Percentiles rank a stretch among this genome's conserved stretches.
Conservation (phyloP, 2,113 vertebrate genomes). For the Misgurnus mizolepis region DNA sequence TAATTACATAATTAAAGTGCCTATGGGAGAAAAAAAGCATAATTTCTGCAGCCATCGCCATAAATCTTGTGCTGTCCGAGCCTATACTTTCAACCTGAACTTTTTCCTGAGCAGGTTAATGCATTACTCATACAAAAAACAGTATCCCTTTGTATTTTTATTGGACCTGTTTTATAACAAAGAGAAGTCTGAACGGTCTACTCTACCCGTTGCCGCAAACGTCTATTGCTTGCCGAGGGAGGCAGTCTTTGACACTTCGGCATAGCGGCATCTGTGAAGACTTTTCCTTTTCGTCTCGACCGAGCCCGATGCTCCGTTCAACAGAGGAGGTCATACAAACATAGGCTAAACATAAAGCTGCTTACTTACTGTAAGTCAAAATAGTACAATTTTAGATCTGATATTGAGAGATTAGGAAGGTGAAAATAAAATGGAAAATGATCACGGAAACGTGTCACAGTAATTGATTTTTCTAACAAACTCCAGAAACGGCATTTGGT, state of each 20-base stretch:
- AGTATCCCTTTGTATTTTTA: conserved; percentile 90
- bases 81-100: conserved; percentile 82
- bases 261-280: conserved; percentile 65
- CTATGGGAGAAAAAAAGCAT: conserved; percentile 90
- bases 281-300: conserved; percentile 19
- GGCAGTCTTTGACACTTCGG: conserved; percentile 64
- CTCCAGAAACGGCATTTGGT: conserved; percentile 73
- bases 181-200: conserved; percentile 61
- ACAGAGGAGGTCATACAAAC: conserved; percentile 48
- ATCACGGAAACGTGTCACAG: not conserved
- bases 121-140: conserved; percentile 94
- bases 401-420: not conserved
- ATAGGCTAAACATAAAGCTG: conserved; percentile 36
- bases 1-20: conserved; percentile 99
- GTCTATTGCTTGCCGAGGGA: conserved; percentile 49
- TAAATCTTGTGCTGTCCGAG: conserved; percentile 98
- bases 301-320: conserved; percentile 35
- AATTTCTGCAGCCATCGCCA: conserved; percentile 93
- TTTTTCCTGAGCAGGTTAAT: conserved; percentile 81
- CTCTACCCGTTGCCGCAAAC: conserved; percentile 31
- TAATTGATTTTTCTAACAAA: conserved; percentile 49
- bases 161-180: conserved; percentile 93
- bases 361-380: conserved; percentile 40
- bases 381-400: not conserved
- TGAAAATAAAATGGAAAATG: not conserved